Conservation (phyloP, 1,140 invertebrate genomes). For the Mya arenaria region DNA sequence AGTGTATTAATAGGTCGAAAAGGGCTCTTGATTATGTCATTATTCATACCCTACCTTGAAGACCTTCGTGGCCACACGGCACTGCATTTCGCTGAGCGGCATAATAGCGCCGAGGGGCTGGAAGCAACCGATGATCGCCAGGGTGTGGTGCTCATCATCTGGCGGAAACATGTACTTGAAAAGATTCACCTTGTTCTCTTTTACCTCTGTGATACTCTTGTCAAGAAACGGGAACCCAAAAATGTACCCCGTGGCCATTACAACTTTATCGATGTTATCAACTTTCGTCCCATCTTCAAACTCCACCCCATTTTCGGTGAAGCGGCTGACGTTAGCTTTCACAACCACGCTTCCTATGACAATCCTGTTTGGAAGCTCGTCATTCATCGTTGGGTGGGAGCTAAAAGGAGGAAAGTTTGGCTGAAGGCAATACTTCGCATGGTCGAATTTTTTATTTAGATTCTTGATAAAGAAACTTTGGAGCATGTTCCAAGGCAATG, state of each 20-base stretch:
- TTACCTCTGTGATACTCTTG: constrained; percentile 67
- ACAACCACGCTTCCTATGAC: constrained; percentile 81
- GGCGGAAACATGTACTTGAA: constrained; percentile 82
- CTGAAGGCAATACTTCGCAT: constrained; percentile 81
- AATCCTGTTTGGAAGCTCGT: constrained; percentile 82
- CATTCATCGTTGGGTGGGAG: constrained; percentile 83
- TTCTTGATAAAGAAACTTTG: not conserved
- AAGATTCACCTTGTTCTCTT: constrained; percentile 78
- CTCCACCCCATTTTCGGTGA: constrained; percentile 77
- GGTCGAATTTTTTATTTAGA: constrained; percentile 79
- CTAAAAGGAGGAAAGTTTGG: constrained; percentile 80
- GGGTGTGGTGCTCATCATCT: constrained; percentile 69
- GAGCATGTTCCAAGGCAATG: not conserved
- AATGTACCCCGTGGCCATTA: constrained; percentile 74
- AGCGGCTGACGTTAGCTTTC: constrained; percentile 77
- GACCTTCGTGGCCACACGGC: constrained; percentile 65
- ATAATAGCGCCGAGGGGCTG: constrained; percentile 83
- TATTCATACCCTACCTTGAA: constrained; percentile 63
- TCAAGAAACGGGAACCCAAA: constrained; percentile 76
- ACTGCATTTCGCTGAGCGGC: constrained; percentile 78
- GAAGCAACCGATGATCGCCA: constrained; percentile 83
- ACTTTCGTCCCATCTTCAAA: constrained; percentile 79
- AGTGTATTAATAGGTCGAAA: too few relatives aligned
- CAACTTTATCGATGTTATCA: constrained; percentile 73
- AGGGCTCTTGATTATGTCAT: too few relatives aligned